A percentile compares a stretch with the other conserved stretches of the same genome.
Conservation (phyloP, 2,113 vertebrate genomes). For the Phasianus colchicus region DNA sequence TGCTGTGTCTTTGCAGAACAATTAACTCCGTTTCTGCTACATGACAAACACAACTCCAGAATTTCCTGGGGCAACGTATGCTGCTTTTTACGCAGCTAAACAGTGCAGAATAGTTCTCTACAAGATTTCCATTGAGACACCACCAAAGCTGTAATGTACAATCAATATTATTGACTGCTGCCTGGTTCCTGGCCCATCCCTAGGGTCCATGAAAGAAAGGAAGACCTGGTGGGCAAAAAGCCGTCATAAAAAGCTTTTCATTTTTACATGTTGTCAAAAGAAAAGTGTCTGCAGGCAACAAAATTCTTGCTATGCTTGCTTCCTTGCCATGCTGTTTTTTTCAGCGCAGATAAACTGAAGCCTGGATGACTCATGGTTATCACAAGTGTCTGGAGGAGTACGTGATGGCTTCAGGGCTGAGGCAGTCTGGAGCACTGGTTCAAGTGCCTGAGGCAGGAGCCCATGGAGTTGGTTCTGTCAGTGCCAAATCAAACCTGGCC, state of each 20-base stretch:
- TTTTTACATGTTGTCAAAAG: not conserved
- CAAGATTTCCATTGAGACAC: not conserved
- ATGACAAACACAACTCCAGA: not conserved
- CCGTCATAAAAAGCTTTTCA: not conserved
- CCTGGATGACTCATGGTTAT: not conserved
- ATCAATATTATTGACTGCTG: not conserved
- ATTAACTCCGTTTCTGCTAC: not conserved
- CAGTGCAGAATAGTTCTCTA: not conserved
- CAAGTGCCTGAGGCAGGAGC: not conserved
- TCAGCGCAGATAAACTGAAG: not conserved
- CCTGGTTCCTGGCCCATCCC: not conserved
- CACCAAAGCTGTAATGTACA: not conserved
- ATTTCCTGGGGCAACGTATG: not conserved
- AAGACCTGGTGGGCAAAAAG: not conserved
- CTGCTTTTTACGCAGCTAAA: not conserved
- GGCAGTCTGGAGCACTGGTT: not conserved
- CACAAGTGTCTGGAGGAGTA: not conserved
- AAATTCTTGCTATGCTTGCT: not conserved
- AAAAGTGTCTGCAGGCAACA: not conserved
- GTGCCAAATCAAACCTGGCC: not conserved
- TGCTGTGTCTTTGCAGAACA: accelerated
- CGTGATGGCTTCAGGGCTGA: not conserved
- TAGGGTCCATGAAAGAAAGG: not conserved
- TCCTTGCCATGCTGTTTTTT: not conserved
- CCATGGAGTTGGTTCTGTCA: not conserved